Evolutionary conservation across 2,888 invertebrate species (phyloP).

Genomic region (Pogonocherus hispidulus): DNA sequence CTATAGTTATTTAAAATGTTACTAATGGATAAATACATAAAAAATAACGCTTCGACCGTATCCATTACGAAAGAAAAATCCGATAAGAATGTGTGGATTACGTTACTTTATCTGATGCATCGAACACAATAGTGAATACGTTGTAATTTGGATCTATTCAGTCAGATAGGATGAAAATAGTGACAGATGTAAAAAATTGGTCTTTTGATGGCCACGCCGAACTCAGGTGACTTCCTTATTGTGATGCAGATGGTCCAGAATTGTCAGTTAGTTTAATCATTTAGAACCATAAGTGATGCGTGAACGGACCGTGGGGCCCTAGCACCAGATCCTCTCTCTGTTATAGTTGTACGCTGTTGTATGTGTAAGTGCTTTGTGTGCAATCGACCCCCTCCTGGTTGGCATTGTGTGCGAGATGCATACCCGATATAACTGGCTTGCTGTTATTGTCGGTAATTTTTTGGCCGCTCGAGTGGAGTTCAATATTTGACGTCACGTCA

Average conservation of each 20-base stretch:
- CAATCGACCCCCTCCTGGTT: slow-evolving; percentile 51
- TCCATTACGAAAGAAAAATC: slow-evolving; percentile 32
- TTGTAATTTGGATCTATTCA: slow-evolving; percentile 50
- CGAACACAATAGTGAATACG: slow-evolving; percentile 48
- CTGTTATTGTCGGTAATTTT: slow-evolving; percentile 64
- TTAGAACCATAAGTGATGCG: slow-evolving; percentile 58
- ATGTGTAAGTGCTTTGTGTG: slow-evolving; percentile 52
- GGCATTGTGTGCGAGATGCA: slow-evolving; percentile 59
- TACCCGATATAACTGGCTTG: slow-evolving; percentile 61
- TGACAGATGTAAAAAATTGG: slow-evolving; percentile 57
- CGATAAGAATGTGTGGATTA: slow-evolving; percentile 39
- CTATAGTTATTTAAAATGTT: neutral
- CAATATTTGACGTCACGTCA: slow-evolving; percentile 58
- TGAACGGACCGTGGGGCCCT: slow-evolving; percentile 48
- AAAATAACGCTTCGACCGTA: neutral
- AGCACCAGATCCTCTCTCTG: slow-evolving; percentile 37
- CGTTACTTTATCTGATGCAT: slow-evolving; percentile 45
- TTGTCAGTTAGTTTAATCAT: slow-evolving; percentile 61
- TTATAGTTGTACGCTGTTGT: slow-evolving; percentile 43
- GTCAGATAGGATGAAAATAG: slow-evolving; percentile 49
- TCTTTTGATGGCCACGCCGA: slow-evolving; percentile 43
- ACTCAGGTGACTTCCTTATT: slow-evolving; percentile 59
- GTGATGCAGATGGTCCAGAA: slow-evolving; percentile 59
- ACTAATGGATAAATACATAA: neutral
- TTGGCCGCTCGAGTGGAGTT: slow-evolving; percentile 60